These are phyloP conservation scores for Glaucidium brasilianum DNA, from an alignment of 2,113 vertebrate genomes.

Conservation along the genomic window DNA sequence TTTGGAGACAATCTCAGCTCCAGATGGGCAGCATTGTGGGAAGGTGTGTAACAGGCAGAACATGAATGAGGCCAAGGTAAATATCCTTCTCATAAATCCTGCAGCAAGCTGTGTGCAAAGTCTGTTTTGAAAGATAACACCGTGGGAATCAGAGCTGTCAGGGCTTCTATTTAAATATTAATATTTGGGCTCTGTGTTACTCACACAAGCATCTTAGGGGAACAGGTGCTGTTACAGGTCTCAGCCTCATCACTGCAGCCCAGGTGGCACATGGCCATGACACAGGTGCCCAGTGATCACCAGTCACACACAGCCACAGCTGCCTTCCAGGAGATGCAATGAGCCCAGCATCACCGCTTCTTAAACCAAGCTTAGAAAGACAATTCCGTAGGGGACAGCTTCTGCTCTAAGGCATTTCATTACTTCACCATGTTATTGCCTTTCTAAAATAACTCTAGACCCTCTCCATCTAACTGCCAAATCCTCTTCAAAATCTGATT, in stretches of 20 bases:
- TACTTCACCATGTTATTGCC: background rate
- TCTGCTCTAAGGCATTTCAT: background rate
- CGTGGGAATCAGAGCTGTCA: background rate
- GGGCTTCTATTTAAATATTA: background rate
- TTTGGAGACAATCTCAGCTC: background rate
- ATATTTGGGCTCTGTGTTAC: background rate
- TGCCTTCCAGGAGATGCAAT: background rate
- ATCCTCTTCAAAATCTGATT: background rate
- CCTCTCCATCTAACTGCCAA: background rate
- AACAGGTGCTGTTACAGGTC: accelerated
- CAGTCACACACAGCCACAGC: accelerated
- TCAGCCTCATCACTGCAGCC: background rate
- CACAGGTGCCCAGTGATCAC: background rate
- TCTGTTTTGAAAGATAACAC: background rate
- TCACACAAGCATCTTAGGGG: accelerated
- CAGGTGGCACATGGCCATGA: accelerated
- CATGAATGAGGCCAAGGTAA: background rate
- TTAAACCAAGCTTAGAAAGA: background rate
- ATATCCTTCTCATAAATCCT: background rate
- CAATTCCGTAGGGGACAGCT: background rate
- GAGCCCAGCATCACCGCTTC: background rate
- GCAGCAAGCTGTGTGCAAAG: background rate
- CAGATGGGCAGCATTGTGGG: background rate
- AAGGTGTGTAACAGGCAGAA: background rate
- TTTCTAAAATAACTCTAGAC: background rate